phyloP scores from a whole-genome alignment of 2,113 vertebrate species.

The Podiceps cristatus region DNA sequence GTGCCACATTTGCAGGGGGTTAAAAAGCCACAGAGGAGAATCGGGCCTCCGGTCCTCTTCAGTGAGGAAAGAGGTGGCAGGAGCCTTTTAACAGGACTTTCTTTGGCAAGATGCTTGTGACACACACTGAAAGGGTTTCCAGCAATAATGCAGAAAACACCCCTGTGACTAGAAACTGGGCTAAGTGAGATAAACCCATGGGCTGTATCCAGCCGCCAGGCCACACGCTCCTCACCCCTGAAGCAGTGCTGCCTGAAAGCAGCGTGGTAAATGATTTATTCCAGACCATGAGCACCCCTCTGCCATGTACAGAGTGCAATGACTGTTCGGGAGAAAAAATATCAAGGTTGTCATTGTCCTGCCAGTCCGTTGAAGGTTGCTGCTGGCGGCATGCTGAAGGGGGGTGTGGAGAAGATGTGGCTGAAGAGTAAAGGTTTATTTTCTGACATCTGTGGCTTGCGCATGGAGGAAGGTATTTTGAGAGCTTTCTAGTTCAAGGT shows the following conservation, averaged over 20 bases:
- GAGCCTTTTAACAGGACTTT: not conserved
- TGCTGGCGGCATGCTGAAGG: not conserved
- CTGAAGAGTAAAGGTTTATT: not conserved
- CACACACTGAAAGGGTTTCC: accelerated
- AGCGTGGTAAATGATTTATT: not conserved
- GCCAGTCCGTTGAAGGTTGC: not conserved
- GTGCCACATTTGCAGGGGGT: not conserved
- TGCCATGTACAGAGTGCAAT: not conserved
- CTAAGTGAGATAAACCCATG: not conserved
- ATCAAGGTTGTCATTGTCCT: not conserved
- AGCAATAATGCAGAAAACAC: not conserved
- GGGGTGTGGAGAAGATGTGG: not conserved
- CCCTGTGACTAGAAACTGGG: not conserved
- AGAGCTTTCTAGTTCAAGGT: not conserved
- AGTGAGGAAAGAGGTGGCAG: accelerated
- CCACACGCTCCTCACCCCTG: not conserved
- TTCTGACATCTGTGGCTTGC: not conserved
- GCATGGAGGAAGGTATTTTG: not conserved
- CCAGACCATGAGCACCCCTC: not conserved
- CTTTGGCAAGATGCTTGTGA: not conserved
- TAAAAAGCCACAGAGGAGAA: not conserved
- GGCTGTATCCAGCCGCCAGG: not conserved
- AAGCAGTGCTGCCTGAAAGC: not conserved
- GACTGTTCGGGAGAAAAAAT: not conserved
- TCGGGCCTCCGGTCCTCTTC: accelerated